phyloP scores from a whole-genome alignment of 2,113 vertebrate genomes.

The Gavialis gangeticus region DNA sequence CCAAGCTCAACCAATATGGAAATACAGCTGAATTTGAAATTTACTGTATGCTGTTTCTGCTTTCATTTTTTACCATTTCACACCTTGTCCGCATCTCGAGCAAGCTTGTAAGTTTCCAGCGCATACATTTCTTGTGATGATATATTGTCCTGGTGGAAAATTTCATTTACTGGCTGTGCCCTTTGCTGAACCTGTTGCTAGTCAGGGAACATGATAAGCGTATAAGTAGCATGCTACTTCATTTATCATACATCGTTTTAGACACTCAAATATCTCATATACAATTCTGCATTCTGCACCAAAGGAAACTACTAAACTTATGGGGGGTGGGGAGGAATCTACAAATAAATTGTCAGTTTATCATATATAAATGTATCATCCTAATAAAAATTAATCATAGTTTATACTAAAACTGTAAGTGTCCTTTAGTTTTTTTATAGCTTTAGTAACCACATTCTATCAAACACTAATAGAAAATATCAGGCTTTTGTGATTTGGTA shows the following conservation, averaged over 20 bases:
- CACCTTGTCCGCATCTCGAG: constrained; percentile 91
- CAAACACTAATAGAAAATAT: constrained; percentile 69
- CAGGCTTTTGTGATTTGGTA: constrained; percentile 71
- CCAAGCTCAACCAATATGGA: constrained; percentile 83
- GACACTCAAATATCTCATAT: constrained; percentile 96
- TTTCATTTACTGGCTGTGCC: constrained; percentile 99
- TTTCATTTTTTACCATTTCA: constrained; percentile 90
- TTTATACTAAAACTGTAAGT: constrained; percentile 68
- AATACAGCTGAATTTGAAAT: constrained; percentile 91
- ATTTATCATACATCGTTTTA: constrained; percentile 99
- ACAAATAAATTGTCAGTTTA: constrained; percentile 84
- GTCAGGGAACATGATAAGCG: constrained; percentile 98
- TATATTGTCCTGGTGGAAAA: constrained; percentile 99
- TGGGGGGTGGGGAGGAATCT: constrained; percentile 75
- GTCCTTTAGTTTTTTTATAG: constrained; percentile 61
- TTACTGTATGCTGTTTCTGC: constrained; percentile 81
- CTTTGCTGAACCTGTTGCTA: constrained; percentile 99
- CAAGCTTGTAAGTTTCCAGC: constrained; percentile 92
- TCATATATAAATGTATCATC: constrained; percentile 80
- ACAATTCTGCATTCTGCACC: constrained; percentile 87
- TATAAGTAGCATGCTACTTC: constrained; percentile 97
- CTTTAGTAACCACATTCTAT: constrained; percentile 66
- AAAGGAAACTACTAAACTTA: constrained; percentile 86
- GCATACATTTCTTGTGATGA: constrained; percentile 98
- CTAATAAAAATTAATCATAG: constrained; percentile 81